Conservation (phyloP, 2,888 invertebrate species). For the Lycocerus yunnanus region DNA sequence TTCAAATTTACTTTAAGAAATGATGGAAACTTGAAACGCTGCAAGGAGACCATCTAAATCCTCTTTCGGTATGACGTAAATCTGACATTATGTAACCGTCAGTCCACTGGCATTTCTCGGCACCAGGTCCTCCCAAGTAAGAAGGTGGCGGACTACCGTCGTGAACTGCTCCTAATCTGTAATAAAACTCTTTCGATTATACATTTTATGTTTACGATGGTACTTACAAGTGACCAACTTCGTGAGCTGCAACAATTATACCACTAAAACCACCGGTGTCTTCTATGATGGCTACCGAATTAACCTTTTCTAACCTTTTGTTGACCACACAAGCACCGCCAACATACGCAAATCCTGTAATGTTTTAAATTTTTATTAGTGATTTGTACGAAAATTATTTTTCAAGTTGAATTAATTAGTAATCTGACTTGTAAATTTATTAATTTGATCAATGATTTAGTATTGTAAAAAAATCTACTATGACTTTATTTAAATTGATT, state of each 20-base stretch:
- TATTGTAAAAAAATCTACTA: neutral
- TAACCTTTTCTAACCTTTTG: slow-evolving; percentile 92
- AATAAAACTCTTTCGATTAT: slow-evolving; percentile 2
- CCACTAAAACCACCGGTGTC: slow-evolving; percentile 96
- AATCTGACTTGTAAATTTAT: neutral
- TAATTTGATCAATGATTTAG: neutral
- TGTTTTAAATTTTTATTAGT: neutral
- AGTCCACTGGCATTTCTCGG: slow-evolving; percentile 93
- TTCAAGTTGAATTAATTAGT: neutral
- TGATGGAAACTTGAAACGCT: slow-evolving; percentile 93
- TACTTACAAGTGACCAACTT: slow-evolving; percentile 95
- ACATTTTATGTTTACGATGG: neutral
- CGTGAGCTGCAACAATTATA: slow-evolving; percentile 94
- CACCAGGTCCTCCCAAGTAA: slow-evolving; percentile 91
- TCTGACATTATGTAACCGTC: slow-evolving; percentile 97
- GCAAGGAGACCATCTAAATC: slow-evolving; percentile 93
- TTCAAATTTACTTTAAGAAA: slow-evolving; percentile 77
- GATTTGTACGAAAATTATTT: neutral
- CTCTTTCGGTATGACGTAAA: slow-evolving; percentile 90
- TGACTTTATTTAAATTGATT: neutral
- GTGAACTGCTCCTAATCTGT: slow-evolving; percentile 91
- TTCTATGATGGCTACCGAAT: slow-evolving; percentile 95
- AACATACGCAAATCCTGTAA: slow-evolving; percentile 90
- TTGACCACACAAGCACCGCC: slow-evolving; percentile 96
- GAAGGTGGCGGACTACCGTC: slow-evolving; percentile 94